A percentile compares a stretch with the other conserved stretches of the same genome.
Evolutionary conservation across 2,797 vertebrate genomes (phyloP).

Genomic region (Oreochromis grahami): DNA sequence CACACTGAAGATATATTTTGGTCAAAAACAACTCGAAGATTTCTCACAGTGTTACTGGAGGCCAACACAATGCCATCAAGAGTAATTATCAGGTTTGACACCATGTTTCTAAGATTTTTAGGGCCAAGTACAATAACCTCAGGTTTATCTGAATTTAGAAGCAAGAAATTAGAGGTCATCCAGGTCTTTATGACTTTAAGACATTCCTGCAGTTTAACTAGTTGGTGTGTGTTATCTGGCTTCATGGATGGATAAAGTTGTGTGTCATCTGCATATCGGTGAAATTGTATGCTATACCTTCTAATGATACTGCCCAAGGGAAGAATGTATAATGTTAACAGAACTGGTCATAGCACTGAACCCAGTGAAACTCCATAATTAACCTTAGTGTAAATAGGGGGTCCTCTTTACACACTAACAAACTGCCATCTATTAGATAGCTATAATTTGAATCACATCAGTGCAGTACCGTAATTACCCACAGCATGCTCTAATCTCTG

Average conservation of each 20-base stretch:
- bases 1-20: neutral
- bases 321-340: neutral
- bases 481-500: neutral
- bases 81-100: neutral
- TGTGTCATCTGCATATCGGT: neutral
- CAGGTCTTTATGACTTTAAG: neutral
- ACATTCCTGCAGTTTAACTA: neutral
- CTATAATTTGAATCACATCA: neutral
- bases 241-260: neutral
- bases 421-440: neutral
- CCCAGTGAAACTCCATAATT: too few species aligned
- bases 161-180: neutral
- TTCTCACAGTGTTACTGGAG: neutral
- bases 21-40: neutral
- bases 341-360: neutral
- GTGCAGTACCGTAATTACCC: neutral
- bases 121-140: neutral
- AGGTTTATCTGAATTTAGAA: neutral
- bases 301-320: neutral
- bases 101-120: neutral
- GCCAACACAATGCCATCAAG: neutral
- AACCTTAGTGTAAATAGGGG: neutral
- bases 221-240: neutral
- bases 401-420: neutral
- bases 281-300: neutral